Base-by-base conservation (phyloP, 2,113 vertebrate species). In the Anhinga rufa region DNA sequence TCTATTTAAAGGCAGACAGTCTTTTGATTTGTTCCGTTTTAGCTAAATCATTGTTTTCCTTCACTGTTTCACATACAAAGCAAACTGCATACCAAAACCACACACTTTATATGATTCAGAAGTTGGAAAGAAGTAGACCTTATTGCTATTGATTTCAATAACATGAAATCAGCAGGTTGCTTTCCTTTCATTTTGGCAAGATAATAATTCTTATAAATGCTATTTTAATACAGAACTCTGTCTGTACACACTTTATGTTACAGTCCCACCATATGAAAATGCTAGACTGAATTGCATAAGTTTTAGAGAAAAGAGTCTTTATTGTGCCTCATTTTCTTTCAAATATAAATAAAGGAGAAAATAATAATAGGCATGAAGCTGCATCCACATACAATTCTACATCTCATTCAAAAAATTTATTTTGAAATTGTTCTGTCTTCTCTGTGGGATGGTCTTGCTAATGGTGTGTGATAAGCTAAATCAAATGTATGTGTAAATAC, bases 1-100 rank as follows among this genome's bases (percentile, higher is more conserved):
- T 82, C 54, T 48, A 2, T 84, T 91, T 91, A 84, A 79, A 68
- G 42, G 22, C 29, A 91, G 79, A 25, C 42, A 76, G 31, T 68
- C 93, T 93, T 95, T 83, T 95, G 84, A 90, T 96, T 97, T 96
- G 40, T 54, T 93, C 68, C 49, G 78, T 97, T 96, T 96, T 71
- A 96, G 88, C 89, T 83, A 91, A 93, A 87, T 90, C 42, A 64
- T 74, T 94, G 58, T 68, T 97, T 97, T 96, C 94, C 87, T 92
- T 93, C 66, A 83, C 62, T 94, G 66, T 97, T 97, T 97, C 96
- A 92, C 36, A 31, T 91, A 97, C 82, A 93, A 88, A 94, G 68
- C 70, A 91, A 97, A 97, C 87, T 97, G 86, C 89, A 95, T 93
- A 96, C 91, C 81, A 97, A 97, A 98, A 51, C 68, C 92, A 95